phyloP scores from a whole-genome alignment of 1,140 invertebrate genomes.

The Rhynchophorus ferrugineus region DNA sequence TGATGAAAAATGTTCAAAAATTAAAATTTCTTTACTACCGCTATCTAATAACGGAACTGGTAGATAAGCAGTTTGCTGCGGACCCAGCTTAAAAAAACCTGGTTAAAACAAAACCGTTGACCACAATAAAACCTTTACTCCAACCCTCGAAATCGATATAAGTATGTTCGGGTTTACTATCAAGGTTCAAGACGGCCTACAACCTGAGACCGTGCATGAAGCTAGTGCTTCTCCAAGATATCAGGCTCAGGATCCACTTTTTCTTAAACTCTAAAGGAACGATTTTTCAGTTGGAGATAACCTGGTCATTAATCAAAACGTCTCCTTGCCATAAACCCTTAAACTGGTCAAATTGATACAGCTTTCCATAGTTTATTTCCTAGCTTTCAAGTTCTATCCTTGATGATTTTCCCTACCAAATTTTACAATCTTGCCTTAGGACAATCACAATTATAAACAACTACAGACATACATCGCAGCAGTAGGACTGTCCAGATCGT shows the following conservation, averaged over 20 bases:
- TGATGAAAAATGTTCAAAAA: conserved; percentile 38
- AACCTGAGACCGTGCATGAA: conserved; percentile 32
- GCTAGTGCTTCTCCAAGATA: conserved; percentile 15
- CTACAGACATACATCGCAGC: too few species aligned
- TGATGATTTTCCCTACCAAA: conserved; percentile 54
- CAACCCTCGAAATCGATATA: conserved; percentile 43
- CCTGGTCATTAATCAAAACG: conserved; percentile 41
- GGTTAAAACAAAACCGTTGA: conserved; percentile 60
- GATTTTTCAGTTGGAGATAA: conserved; percentile 43
- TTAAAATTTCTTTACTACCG: conserved; percentile 45
- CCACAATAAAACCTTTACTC: conserved; percentile 53
- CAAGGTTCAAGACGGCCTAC: conserved; percentile 30
- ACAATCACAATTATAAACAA: too few species aligned
- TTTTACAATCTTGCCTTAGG: too few species aligned
- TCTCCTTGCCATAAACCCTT: conserved; percentile 47
- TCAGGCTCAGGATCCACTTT: conserved; percentile 34
- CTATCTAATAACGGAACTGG: conserved; percentile 48
- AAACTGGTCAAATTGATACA: conserved; percentile 41
- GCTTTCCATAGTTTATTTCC: conserved; percentile 49
- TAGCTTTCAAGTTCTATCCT: too few species aligned
- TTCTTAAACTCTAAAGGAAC: conserved; percentile 47
- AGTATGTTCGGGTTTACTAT: conserved; percentile 28
- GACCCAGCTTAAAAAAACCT: conserved; percentile 50
- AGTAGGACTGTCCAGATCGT: too few species aligned
- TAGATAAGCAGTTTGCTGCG: conserved; percentile 51